Evolutionary conservation across 2,888 invertebrate species (phyloP).

Genomic region (Ctena decussata): DNA sequence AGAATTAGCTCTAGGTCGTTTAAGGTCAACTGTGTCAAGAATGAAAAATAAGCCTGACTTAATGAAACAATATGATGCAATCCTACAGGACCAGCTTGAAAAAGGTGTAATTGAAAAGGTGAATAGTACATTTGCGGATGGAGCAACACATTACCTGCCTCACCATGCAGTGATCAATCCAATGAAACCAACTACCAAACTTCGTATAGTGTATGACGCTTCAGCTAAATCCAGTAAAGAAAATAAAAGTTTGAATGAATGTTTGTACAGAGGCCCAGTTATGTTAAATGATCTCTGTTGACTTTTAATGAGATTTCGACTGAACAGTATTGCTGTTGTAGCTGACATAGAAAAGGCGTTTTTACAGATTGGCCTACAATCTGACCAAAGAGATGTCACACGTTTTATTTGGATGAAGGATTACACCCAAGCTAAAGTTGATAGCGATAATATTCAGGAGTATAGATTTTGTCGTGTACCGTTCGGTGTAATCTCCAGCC

Average conservation of each 20-base stretch:
- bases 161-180: constrained; percentile 10
- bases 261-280: constrained; percentile 21
- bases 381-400: constrained; percentile 19
- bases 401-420: constrained; percentile 21
- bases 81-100: constrained; percentile 27
- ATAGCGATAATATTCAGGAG: constrained; percentile 15
- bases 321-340: not conserved
- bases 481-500: constrained; percentile 22
- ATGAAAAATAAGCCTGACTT: constrained; percentile 23
- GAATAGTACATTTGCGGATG: not conserved
- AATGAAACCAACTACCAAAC: not conserved
- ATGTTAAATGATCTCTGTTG: constrained; percentile 28
- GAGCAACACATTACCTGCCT: not conserved
- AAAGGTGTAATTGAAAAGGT: constrained; percentile 38
- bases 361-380: not conserved
- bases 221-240: constrained; percentile 7
- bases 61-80: constrained; percentile 12
- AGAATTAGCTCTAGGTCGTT: constrained; percentile 23
- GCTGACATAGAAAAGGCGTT: constrained; percentile 23
- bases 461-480: constrained; percentile 23
- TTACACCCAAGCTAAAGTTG: not conserved
- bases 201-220: constrained; percentile 2
- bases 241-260: constrained; percentile 38
- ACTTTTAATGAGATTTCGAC: constrained; percentile 19
- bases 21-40: constrained; percentile 6